Percentiles rank a stretch among this genome's conserved stretches.
These are phyloP conservation scores for Perizoma affinitatum DNA, from an alignment of 2,888 invertebrate genomes.

Conservation along the genomic window DNA sequence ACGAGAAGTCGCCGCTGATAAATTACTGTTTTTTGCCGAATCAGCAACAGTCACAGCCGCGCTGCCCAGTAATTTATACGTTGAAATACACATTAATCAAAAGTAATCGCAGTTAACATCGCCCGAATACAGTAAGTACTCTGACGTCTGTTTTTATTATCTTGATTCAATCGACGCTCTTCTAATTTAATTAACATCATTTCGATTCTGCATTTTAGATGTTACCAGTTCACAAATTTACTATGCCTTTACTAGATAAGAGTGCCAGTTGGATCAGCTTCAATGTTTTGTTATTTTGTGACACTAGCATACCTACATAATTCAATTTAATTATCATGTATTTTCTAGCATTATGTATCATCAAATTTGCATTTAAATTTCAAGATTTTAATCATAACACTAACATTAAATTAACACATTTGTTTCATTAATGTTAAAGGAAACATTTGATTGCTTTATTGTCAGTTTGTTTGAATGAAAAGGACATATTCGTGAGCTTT, in stretches of 20 bases:
- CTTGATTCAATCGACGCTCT: slow-evolving; percentile 64
- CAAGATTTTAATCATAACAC: slow-evolving; percentile 45
- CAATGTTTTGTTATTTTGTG: slow-evolving; percentile 29
- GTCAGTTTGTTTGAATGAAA: slow-evolving; percentile 17
- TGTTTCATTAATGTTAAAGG: slow-evolving; percentile 40
- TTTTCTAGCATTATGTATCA: slow-evolving; percentile 46
- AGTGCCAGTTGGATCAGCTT: slow-evolving; percentile 32
- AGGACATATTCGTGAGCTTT: not conserved
- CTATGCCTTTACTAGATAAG: slow-evolving; percentile 10
- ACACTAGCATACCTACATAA: slow-evolving; percentile 25
- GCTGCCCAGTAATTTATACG: slow-evolving; percentile 80
- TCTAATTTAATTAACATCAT: slow-evolving; percentile 47
- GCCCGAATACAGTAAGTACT: slow-evolving; percentile 80
- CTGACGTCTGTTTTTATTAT: slow-evolving; percentile 61
- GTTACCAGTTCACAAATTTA: not conserved
- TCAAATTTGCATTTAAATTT: slow-evolving; percentile 54
- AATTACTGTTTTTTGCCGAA: slow-evolving; percentile 84
- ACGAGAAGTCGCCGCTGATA: slow-evolving; percentile 87
- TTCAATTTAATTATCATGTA: slow-evolving; percentile 22
- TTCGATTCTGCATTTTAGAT: not conserved
- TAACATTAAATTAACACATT: slow-evolving; percentile 43
- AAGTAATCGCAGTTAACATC: slow-evolving; percentile 76
- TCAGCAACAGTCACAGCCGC: slow-evolving; percentile 82
- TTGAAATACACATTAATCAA: slow-evolving; percentile 81
- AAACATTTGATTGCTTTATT: slow-evolving; percentile 27